These are phyloP conservation scores for Simalia tracyae DNA, from an alignment of 2,797 vertebrate genomes.

Conservation along the genomic window DNA sequence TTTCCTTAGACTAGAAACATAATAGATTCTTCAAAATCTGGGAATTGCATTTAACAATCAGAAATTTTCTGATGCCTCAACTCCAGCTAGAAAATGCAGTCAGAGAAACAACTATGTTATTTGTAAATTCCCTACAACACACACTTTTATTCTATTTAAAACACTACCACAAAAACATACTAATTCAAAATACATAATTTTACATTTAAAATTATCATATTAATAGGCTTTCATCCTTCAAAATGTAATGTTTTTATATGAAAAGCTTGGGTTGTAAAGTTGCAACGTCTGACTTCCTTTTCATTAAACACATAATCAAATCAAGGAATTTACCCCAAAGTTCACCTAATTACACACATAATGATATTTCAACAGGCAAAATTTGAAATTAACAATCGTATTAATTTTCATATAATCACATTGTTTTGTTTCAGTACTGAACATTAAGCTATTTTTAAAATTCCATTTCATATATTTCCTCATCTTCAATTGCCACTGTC, in stretches of 20 bases:
- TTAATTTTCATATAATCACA: not conserved
- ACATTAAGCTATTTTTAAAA: not conserved
- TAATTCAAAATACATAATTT: not conserved
- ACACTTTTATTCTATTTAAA: not conserved
- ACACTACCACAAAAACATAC: not conserved
- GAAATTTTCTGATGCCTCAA: not conserved
- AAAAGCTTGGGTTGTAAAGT: not conserved
- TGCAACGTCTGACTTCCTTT: not conserved
- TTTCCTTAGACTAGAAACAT: slow-evolving; percentile 29
- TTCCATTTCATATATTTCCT: slow-evolving; percentile 13
- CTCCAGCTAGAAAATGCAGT: too few species aligned
- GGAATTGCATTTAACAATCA: not conserved
- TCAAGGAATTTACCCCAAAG: not conserved
- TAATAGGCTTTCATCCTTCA: not conserved
- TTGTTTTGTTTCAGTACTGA: not conserved
- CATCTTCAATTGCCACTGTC: not conserved
- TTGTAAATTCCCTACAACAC: not conserved
- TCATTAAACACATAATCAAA: not conserved
- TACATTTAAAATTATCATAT: not conserved
- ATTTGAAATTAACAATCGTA: not conserved
- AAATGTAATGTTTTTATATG: not conserved
- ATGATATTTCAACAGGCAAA: not conserved
- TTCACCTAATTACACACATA: not conserved
- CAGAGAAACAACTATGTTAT: not conserved
- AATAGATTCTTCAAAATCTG: not conserved